Evolutionary conservation across 2,113 vertebrate species (phyloP), one percentile per base, ranked within the genome.

Genomic region (Apistogramma diplotaenia): DNA sequence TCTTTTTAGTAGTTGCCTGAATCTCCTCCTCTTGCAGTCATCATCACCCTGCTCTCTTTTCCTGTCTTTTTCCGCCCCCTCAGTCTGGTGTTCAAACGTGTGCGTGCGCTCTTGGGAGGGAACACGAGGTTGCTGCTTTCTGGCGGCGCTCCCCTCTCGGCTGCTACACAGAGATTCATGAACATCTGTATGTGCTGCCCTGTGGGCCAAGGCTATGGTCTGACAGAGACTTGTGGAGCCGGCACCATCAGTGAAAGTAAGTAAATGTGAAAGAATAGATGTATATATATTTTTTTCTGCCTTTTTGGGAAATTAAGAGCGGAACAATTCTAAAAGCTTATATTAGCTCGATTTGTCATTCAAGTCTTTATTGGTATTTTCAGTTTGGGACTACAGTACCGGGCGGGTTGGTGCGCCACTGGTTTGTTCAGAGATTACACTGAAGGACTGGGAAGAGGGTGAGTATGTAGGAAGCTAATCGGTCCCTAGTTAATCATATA

Each of bases 181-280:
- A 99, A 99, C 86, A 97, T 99, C 90, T 99, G 98, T 55, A 96
- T 99, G 89, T 99, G 98, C 90, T 99, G 98, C 92, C 96, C 98
- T 0, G 98, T 99, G 77, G 98, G 97, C 4, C 98, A 99, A 93
- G 98, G 98, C 5, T 99, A 99, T 9, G 98, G 98, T 37, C 95
- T 99, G 58, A 99, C 98, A 0, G 98, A 99, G 81, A 99, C 97
- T 1, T 96, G 96, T 0, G 97, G 98, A 37, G 98, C 98, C 0
- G 98, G 97, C 40, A 97, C 97, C 23, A 97, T 99, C 91, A 97
- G 96, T 0, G 97, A 98, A 89, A 89, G 98, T 99, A 55, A 91
- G 96, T 1, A 11, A 13, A 67, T 25, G 43, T 18, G 18, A 43
- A 33, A 6, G 12, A 5, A n/a, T 35, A 58, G 18, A 74, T 46